Evolutionary conservation across 2,113 vertebrate genomes (phyloP).

Genomic region (Rhinichthys klamathensis): DNA sequence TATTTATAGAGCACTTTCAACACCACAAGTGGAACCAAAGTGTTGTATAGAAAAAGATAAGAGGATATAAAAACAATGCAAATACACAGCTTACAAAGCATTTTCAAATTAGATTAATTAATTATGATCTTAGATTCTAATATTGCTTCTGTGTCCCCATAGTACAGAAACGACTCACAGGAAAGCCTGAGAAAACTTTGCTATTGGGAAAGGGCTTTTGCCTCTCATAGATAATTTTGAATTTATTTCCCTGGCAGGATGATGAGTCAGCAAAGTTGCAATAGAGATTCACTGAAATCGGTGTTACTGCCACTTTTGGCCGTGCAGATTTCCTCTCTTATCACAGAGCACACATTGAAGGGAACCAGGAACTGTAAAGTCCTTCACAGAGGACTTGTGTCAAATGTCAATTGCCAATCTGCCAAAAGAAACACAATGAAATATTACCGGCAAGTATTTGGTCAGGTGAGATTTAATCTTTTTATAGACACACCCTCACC

Average conservation of each 20-base stretch:
- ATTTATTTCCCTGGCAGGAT: constrained; percentile 73
- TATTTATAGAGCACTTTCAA: no score
- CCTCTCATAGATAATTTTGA: constrained; percentile 65
- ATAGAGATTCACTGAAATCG: constrained; percentile 20
- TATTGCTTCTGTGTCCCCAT: background rate
- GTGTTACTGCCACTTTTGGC: background rate
- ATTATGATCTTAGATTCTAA: no score
- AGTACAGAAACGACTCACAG: constrained; percentile 55
- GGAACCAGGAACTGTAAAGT: constrained; percentile 18
- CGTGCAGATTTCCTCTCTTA: constrained; percentile 41
- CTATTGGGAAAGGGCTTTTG: constrained; percentile 60
- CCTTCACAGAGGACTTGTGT: background rate
- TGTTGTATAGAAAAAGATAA: no score
- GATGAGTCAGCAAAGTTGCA: constrained; percentile 66
- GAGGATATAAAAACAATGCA: no score
- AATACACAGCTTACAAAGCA: no score
- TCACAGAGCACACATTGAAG: constrained; percentile 24
- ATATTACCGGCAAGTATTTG: background rate
- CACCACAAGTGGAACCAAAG: no score
- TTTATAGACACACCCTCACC: background rate
- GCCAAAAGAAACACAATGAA: background rate
- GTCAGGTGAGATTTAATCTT: constrained; percentile 18
- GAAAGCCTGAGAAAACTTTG: constrained; percentile 75
- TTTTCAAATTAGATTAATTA: background rate
- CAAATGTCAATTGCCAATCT: background rate